Evolutionary conservation across 2,113 vertebrate genomes (phyloP).

Genomic region (Rostratula benghalensis): DNA sequence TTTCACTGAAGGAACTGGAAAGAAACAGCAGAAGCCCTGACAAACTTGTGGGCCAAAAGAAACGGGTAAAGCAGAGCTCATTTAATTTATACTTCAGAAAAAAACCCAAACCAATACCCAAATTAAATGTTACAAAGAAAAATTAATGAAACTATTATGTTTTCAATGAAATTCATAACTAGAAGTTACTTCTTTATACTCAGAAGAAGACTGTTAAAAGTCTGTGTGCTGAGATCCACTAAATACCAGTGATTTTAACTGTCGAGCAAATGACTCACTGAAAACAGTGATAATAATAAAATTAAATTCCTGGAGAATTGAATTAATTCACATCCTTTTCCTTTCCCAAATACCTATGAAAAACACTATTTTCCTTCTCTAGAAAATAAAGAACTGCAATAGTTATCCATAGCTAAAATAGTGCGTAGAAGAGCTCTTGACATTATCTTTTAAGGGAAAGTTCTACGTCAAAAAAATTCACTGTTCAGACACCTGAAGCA

Average conservation of each 20-base stretch:
- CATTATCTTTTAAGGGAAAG: not conserved
- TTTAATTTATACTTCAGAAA: not conserved
- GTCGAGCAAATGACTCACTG: not conserved
- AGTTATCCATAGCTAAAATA: not conserved
- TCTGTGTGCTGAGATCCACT: not conserved
- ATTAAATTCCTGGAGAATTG: not conserved
- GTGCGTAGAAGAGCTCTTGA: not conserved
- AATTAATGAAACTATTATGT: not conserved
- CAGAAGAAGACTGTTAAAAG: not conserved
- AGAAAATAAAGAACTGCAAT: not conserved
- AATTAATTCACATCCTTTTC: not conserved
- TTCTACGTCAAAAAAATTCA: not conserved
- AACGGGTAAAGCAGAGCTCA: not conserved
- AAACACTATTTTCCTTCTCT: not conserved
- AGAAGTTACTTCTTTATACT: not conserved
- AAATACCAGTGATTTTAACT: conserved; percentile 4
- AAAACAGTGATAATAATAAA: not conserved
- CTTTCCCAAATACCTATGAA: not conserved
- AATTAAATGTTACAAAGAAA: not conserved
- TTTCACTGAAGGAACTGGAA: not conserved
- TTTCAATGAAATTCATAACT: not conserved
- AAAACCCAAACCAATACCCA: no score
- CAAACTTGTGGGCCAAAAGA: not conserved
- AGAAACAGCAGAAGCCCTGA: not conserved
- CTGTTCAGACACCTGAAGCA: not conserved